Evolutionary conservation across 2,888 invertebrate genomes (phyloP), one percentile per base, ranked within the genome.

Genomic region (Sthenelais limicola): DNA sequence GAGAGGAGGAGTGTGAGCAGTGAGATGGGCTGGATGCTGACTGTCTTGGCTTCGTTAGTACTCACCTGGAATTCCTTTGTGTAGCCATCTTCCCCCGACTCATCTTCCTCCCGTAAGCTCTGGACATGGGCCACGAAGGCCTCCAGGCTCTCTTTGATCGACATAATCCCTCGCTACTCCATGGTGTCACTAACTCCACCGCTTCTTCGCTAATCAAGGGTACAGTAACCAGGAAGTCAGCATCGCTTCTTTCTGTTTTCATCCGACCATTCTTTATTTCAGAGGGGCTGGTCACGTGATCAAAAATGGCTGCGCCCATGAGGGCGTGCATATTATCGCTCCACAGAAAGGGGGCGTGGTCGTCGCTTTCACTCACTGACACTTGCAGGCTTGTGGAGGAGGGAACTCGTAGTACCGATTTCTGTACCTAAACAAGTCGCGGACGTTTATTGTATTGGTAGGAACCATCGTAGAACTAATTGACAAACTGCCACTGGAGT

Each of bases 11-110:
- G n/a, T n/a, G n/a, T n/a, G n/a, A n/a, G n/a, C n/a, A n/a, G n/a
- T n/a, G n/a, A n/a, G n/a, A n/a, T n/a, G n/a, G n/a, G n/a, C n/a
- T n/a, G n/a, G n/a, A n/a, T n/a, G n/a, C n/a, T n/a, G n/a, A n/a
- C n/a, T n/a, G n/a, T n/a, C n/a, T n/a, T n/a, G 12, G 7, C 51
- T 24, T 35, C 21, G 15, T 24, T 7, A 51, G 51, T 21, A 5
- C 68, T 48, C 26, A 71, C 71, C 71, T 71, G 71, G 43, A 71
- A 71, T 35, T 71, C 71, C 58, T 56, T 56, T 43, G 71, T 62
- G 48, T 48, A 71, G 26, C 71, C 71, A 62, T 58, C 62, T 5
- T 71, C 71, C 33, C 47, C 62, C 15, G 54, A 38, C 24, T 71
- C 58, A 24, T 71, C 71, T 21, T 38, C 58, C 71, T 71, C 58